These are phyloP conservation scores for Vespertilio murinus DNA, from an alignment of 2,797 vertebrate genomes.

Conservation along the genomic window DNA sequence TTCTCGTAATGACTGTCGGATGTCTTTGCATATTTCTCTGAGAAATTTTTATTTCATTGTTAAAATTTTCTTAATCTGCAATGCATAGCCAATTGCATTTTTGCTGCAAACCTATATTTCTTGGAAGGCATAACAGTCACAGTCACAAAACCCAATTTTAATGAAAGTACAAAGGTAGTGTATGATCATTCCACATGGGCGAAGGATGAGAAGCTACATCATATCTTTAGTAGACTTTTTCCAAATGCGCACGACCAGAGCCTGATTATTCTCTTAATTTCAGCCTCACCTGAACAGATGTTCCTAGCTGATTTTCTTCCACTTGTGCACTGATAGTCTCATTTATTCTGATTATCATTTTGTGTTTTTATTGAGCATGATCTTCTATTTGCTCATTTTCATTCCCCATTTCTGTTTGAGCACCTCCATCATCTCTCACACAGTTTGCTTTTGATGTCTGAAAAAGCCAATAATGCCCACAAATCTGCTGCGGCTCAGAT, in stretches of 20 bases:
- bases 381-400: constrained; percentile 76
- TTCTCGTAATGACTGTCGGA: background rate
- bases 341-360: constrained; percentile 82
- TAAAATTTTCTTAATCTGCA: constrained; percentile 56
- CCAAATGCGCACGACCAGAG: constrained; percentile 71
- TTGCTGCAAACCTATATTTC: constrained; percentile 41
- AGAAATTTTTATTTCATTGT: constrained; percentile 48
- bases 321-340: constrained; percentile 74
- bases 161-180: constrained; percentile 51
- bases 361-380: constrained; percentile 78
- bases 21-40: constrained; percentile 49
- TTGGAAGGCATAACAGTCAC: constrained; percentile 9
- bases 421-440: constrained; percentile 78
- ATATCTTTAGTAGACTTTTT: constrained; percentile 64
- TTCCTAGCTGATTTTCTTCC: constrained; percentile 70
- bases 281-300: constrained; percentile 80
- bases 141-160: constrained; percentile 54
- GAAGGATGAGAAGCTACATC: constrained; percentile 59
- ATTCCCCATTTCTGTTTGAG: constrained; percentile 71
- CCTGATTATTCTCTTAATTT: constrained; percentile 75
- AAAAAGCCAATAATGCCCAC: constrained; percentile 78
- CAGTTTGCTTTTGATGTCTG: constrained; percentile 75
- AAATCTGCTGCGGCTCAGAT: constrained; percentile 76
- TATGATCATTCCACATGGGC: constrained; percentile 45
- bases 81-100: background rate